Evolutionary conservation across 2,113 vertebrate genomes (phyloP).

Genomic region (Hippocampus mohnikei): DNA sequence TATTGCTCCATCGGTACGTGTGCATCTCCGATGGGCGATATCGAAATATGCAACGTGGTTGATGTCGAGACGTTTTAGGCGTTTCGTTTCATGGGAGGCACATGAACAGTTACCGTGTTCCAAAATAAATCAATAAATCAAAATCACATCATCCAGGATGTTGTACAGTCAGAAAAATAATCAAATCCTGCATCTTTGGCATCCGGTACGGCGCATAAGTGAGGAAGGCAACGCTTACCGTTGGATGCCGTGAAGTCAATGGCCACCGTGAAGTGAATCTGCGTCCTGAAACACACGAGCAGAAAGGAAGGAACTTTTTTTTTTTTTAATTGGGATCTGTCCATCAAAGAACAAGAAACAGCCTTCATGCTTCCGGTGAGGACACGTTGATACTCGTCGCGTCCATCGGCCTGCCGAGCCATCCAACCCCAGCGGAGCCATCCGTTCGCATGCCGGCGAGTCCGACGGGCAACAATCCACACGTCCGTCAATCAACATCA

Average conservation of each 20-base stretch:
- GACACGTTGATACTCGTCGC: not conserved
- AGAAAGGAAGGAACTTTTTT: slow-evolving; percentile 22
- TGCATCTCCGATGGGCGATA: not conserved
- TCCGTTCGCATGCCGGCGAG: too few relatives aligned
- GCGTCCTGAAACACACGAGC: slow-evolving; percentile 76
- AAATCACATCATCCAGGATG: not conserved
- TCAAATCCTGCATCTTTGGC: too few relatives aligned
- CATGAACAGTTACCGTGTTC: not conserved
- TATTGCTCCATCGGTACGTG: not conserved
- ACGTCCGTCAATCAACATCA: not conserved
- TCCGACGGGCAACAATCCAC: not conserved
- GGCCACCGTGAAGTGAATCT: slow-evolving; percentile 96
- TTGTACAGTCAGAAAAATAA: not conserved
- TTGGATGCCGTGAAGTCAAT: slow-evolving; percentile 97
- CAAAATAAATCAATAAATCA: not conserved
- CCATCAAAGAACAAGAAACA: not conserved
- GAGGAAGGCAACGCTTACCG: slow-evolving; percentile 74
- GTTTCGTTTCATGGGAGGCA: not conserved
- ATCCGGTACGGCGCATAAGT: slow-evolving; percentile 5
- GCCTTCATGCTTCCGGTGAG: not conserved
- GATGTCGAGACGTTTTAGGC: not conserved
- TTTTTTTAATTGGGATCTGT: not conserved
- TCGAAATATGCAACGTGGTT: not conserved
- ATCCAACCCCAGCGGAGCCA: too few relatives aligned
- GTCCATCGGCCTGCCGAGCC: not conserved